Evolutionary conservation across 2,888 invertebrate genomes (phyloP).

Genomic region (Drosophila limbata): DNA sequence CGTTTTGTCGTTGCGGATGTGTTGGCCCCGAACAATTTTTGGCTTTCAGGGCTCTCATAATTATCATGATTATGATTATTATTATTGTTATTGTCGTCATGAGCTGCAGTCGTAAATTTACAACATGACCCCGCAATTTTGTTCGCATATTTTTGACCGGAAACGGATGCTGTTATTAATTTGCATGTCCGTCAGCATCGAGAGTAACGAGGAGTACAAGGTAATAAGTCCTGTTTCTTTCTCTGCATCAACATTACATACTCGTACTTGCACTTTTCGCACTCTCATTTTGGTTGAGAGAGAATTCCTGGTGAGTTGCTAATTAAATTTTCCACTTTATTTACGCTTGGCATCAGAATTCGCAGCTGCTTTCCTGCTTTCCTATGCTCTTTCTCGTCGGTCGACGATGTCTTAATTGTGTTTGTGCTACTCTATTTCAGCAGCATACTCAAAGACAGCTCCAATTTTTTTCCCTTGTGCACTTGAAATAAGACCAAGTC

Average conservation of each 20-base stretch:
- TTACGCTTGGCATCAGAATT: constrained; percentile 54
- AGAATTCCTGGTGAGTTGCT: constrained; percentile 36
- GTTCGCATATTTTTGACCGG: constrained; percentile 67
- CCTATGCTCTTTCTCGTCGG: constrained; percentile 47
- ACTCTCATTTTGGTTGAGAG: constrained; percentile 13
- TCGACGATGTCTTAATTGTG: constrained; percentile 69
- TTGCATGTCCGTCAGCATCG: constrained; percentile 67
- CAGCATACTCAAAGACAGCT: constrained; percentile 52
- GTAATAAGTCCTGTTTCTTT: constrained; percentile 24
- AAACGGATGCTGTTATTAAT: constrained; percentile 79
- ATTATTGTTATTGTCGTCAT: constrained; percentile 44
- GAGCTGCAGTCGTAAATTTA: constrained; percentile 23
- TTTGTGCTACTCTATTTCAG: constrained; percentile 79
- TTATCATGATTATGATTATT: constrained; percentile 56
- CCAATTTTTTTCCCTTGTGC: constrained; percentile 32
- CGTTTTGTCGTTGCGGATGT: constrained; percentile 68
- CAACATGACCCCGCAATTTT: constrained; percentile 37
- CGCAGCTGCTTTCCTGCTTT: constrained; percentile 46
- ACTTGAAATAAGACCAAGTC: constrained; percentile 63
- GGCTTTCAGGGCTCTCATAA: constrained; percentile 46
- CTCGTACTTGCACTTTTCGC: constrained; percentile 23
- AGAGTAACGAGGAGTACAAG: constrained; percentile 18
- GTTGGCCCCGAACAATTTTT: constrained; percentile 45
- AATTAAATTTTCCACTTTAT: constrained; percentile 80
- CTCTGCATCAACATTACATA: not conserved